Base-by-base conservation (phyloP, 2,113 vertebrate species). In the Grus americana region DNA sequence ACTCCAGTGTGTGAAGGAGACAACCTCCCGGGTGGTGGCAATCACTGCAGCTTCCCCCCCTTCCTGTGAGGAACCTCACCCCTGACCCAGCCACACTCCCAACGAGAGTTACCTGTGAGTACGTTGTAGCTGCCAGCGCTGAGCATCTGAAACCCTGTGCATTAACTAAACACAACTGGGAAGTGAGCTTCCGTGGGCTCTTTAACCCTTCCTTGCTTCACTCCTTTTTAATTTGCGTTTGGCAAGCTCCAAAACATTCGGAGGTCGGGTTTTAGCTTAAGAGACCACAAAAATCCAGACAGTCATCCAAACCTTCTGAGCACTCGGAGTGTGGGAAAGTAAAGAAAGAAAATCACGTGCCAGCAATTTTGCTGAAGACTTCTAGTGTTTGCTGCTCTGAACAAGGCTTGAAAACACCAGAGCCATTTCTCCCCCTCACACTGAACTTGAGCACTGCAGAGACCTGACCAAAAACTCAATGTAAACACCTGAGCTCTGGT, bases 161-260 rank as follows among this genome's bases (percentile, higher is more conserved):
- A 26, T 59, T 88, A 73, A 55, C 79, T 62, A 29, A 55, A 55
- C 46, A 13, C 47, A 72, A 87, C 42, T 40, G 38, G 50, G 47
- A 88, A 85, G 40, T 2, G 26, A 86, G 30, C 20, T 79, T 88
- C 54, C 91, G 22, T 3, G 11, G 55, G 75, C 5, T 92, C 34
- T 72, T 95, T 96, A 97, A 95, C 91, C 70, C 94, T 89, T 92
- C 85, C 52, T 75, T 79, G 61, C 88, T 93, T 93, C 71, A 46
- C 52, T 92, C 68, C 58, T 22, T 22, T 73, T 82, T 76, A 84
- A 89, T 84, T 93, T 66, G 14, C 62, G 79, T 76, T 91, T 88
- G 79, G 59, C 89, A 96, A 89, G 74, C 71, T 84, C 90, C 66
- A 89, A 79, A 92, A 92, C 59, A 86, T 62, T 42, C 80, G 66